phyloP scores from a whole-genome alignment of 2,888 invertebrate species.

The Phyllotreta striolata region DNA sequence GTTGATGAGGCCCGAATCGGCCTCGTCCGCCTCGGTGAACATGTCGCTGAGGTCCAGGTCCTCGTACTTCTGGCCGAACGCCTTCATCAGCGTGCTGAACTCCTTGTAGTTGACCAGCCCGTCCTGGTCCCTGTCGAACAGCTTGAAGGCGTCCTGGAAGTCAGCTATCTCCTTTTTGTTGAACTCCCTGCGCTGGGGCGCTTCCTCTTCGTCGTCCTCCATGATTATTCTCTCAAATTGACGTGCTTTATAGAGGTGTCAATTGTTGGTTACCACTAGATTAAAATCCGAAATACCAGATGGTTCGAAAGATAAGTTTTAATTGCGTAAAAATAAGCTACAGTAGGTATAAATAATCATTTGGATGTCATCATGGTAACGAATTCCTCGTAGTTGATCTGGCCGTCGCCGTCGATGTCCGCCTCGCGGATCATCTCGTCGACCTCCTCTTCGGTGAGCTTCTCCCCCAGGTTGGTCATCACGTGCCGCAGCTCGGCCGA shows the following conservation, averaged over 20 bases:
- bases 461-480: conserved; percentile 85
- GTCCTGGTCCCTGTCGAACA: conserved; percentile 25
- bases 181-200: too few relatives aligned
- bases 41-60: conserved; percentile 17
- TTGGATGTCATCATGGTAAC: conserved; percentile 47
- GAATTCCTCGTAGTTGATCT: conserved; percentile 72
- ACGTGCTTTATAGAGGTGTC: too few relatives aligned
- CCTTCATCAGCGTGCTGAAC: conserved; percentile 20
- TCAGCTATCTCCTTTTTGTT: conserved; percentile 1
- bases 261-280: too few relatives aligned
- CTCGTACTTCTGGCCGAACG: conserved; percentile 16
- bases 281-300: too few relatives aligned
- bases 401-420: conserved; percentile 80
- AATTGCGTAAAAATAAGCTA: not conserved
- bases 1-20: conserved; percentile 14
- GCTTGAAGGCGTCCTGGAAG: conserved; percentile 14
- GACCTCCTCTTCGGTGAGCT: conserved; percentile 95
- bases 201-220: too few relatives aligned
- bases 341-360: not conserved
- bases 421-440: conserved; percentile 77
- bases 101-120: conserved; percentile 12
- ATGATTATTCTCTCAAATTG: too few relatives aligned
- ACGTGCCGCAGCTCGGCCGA: conserved; percentile 94
- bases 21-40: conserved; percentile 14
- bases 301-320: too few relatives aligned